Evolutionary conservation across 1,140 invertebrate species (phyloP).

Genomic region (Bombus haemorrhoidalis): DNA sequence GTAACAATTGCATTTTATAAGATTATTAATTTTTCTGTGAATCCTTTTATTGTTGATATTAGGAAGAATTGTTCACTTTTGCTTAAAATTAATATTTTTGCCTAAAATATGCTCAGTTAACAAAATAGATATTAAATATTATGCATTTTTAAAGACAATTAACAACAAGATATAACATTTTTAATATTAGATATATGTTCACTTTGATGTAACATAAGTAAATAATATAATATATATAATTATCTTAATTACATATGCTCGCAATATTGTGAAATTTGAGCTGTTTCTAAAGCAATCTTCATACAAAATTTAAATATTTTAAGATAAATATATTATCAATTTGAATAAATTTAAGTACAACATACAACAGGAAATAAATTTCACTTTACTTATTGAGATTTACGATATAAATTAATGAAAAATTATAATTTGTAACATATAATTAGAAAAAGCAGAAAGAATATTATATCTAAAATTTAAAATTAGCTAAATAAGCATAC

Average conservation of each 20-base stretch:
- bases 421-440: not conserved
- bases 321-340: not conserved
- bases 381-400: not conserved
- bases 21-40: not conserved
- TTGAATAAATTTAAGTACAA: no score
- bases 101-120: conserved; percentile 4
- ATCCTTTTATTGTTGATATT: not conserved
- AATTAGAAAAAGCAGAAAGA: not conserved
- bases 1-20: conserved; percentile 7
- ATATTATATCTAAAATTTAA: no score
- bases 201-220: not conserved
- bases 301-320: not conserved
- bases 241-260: not conserved
- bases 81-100: conserved; percentile 5
- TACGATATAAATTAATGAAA: not conserved
- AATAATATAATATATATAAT: not conserved
- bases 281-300: not conserved
- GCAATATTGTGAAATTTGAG: not conserved
- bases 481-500: not conserved
- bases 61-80: not conserved
- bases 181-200: not conserved
- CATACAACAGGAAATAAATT: not conserved
- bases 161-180: not conserved
- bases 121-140: conserved; percentile 3
- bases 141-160: not conserved